Evolutionary conservation across 2,888 invertebrate species (phyloP).

Genomic region (Gasteruption jaculator): DNA sequence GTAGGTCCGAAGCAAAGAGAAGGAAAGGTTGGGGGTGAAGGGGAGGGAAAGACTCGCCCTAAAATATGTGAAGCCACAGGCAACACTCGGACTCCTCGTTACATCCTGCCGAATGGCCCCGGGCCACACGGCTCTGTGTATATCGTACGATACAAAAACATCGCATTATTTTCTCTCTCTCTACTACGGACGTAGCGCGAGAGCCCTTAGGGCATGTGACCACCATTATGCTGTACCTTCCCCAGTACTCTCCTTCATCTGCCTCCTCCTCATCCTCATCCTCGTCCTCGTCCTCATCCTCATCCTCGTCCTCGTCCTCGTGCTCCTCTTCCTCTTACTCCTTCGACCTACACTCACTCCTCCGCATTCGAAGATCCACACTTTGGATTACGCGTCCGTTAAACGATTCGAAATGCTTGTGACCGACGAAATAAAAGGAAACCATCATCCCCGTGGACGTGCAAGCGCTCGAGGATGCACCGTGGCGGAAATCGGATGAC

Average conservation of each 20-base stretch:
- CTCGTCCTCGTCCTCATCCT: slow-evolving; percentile 22
- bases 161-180: slow-evolving; percentile 44
- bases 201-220: slow-evolving; percentile 36
- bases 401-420: slow-evolving; percentile 23
- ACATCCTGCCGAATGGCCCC: slow-evolving; percentile 39
- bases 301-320: slow-evolving; percentile 9
- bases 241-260: slow-evolving; percentile 17
- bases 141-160: slow-evolving; percentile 50
- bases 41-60: slow-evolving; percentile 38
- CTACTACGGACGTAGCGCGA: slow-evolving; percentile 28
- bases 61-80: slow-evolving; percentile 49
- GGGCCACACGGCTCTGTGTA: slow-evolving; percentile 36
- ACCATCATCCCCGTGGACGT: too few species aligned
- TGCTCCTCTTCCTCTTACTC: slow-evolving; percentile 19
- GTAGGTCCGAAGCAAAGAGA: slow-evolving; percentile 37
- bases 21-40: slow-evolving; percentile 5
- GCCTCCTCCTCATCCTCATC: slow-evolving; percentile 21
- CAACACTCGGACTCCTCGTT: slow-evolving; percentile 48
- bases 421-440: too few species aligned
- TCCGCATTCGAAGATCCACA: slow-evolving; percentile 15
- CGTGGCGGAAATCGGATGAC: too few species aligned
- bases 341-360: slow-evolving; percentile 15
- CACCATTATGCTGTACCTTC: slow-evolving; percentile 38
- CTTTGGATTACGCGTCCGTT: slow-evolving; percentile 26
- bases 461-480: too few species aligned